Conservation (phyloP, 2,888 invertebrate species). For the Eristalis tenax region DNA sequence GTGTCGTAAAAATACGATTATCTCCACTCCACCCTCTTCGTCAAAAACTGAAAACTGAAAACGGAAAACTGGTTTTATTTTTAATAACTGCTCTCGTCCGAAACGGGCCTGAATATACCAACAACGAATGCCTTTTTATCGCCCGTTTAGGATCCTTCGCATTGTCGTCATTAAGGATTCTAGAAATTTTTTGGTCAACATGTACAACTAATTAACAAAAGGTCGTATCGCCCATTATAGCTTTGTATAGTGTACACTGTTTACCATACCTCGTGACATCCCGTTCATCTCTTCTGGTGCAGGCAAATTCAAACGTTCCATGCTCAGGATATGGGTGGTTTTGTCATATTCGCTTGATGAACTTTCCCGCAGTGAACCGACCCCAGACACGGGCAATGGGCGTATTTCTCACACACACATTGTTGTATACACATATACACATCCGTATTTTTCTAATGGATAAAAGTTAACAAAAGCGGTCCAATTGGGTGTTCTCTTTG, state of each 20-base stretch:
- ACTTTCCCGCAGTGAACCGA: slow-evolving; percentile 64
- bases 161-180: slow-evolving; percentile 71
- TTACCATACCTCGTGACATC: slow-evolving; percentile 26
- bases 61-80: slow-evolving; percentile 61
- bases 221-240: slow-evolving; percentile 69
- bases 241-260: slow-evolving; percentile 55
- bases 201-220: slow-evolving; percentile 72
- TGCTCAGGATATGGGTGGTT: slow-evolving; percentile 66
- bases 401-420: slow-evolving; percentile 5
- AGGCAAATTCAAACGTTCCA: slow-evolving; percentile 43
- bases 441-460: slow-evolving; percentile 49
- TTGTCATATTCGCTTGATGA: slow-evolving; percentile 70
- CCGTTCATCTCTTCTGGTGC: background rate
- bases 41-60: slow-evolving; percentile 60
- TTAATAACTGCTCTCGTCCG: slow-evolving; percentile 58
- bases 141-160: slow-evolving; percentile 58
- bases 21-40: slow-evolving; percentile 55
- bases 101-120: slow-evolving; percentile 38
- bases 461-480: slow-evolving; percentile 64
- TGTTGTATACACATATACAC: background rate
- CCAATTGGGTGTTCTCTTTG: slow-evolving; percentile 67
- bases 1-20: slow-evolving; percentile 72
- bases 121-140: slow-evolving; percentile 39
- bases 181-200: slow-evolving; percentile 69
- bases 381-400: slow-evolving; percentile 32